Evolutionary conservation across 92 coral and sea anemone species (phyloP).

Genomic region (Phenganax marumi): DNA sequence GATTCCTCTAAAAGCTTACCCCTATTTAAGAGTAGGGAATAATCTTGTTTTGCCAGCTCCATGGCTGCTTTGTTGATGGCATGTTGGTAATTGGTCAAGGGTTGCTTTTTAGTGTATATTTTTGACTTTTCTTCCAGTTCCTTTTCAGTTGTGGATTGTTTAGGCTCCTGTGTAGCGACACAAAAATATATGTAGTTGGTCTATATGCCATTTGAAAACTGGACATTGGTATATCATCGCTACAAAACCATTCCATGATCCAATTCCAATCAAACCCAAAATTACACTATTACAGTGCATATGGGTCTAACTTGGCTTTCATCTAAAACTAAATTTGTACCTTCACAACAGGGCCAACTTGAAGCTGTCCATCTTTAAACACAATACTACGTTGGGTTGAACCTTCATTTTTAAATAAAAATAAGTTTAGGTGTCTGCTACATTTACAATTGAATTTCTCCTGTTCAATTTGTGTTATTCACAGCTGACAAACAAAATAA

Average conservation of each 20-base stretch:
- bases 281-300: no score
- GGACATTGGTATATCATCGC: background rate
- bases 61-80: constrained; percentile 19
- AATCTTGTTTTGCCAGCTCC: constrained; percentile 5
- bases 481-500: constrained; percentile 20
- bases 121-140: constrained; percentile 34
- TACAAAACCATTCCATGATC: constrained; percentile 9
- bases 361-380: constrained; percentile 39
- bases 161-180: constrained; percentile 16
- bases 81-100: constrained; percentile 22
- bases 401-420: constrained; percentile 13
- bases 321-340: constrained; percentile 14
- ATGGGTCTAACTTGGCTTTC: background rate
- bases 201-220: constrained; percentile 13
- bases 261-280: constrained; percentile 13
- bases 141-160: constrained; percentile 20
- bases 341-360: constrained; percentile 41
- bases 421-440: constrained; percentile 16
- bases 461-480: constrained; percentile 9
- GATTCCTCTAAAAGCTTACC: constrained; percentile 47
- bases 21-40: constrained; percentile 35
- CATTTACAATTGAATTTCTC: background rate
- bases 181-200: constrained; percentile 12
- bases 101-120: constrained; percentile 9
- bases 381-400: constrained; percentile 45